Base-by-base conservation (phyloP, 2,888 invertebrate species). In the Latheticus oryzae region DNA sequence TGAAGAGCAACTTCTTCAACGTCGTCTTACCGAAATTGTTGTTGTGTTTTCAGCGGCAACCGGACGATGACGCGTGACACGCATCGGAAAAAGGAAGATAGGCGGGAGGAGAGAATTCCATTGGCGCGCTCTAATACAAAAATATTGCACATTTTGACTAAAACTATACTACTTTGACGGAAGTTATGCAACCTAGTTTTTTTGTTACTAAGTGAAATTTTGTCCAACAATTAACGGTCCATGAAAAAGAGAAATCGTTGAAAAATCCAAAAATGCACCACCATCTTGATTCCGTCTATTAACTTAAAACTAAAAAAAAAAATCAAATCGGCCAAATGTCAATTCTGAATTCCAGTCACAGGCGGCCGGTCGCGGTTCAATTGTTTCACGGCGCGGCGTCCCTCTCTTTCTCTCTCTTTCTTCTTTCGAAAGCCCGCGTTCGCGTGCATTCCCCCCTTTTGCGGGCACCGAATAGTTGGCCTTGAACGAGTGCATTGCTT, bases 401-500 rank as follows among this genome's bases (percentile, higher is more conserved):
- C 68, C 65, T 43, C 47, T 42, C 66, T 63, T 62, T 66, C 64
- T 66, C 63, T 62, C 54, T 42, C 50, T 38, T 38, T 38, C 38
- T 50, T 48, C 35, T 23, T 35, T n/a, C n/a, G n/a, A n/a, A n/a
- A n/a, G 26, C 24, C 35, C 48, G 60, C 58, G 50, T 57, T 62
- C 63, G 65, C 65, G 68, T 68, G 66, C 68, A 66, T 67, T 67
- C 65, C 70, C 68, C 66, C 66, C 64, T 61, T 66, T 66, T 62
- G 71, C 69, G 71, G 75, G 71, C 76, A 75, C 78, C 78, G 73
- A 78, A 78, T 76, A 76, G 76, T 75, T 78, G 77, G 75, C 78
- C 78, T 78, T 78, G 78, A 78, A 78, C 77, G 78, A 78, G 78
- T 78, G 77, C 78, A 78, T 78, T 78, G 78, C 78, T 77, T 77